Percentiles rank a stretch among this genome's conserved stretches.
These are phyloP conservation scores for Anthopleura sola DNA, from an alignment of 64 coral and sea anemone genomes.

Conservation along the genomic window DNA sequence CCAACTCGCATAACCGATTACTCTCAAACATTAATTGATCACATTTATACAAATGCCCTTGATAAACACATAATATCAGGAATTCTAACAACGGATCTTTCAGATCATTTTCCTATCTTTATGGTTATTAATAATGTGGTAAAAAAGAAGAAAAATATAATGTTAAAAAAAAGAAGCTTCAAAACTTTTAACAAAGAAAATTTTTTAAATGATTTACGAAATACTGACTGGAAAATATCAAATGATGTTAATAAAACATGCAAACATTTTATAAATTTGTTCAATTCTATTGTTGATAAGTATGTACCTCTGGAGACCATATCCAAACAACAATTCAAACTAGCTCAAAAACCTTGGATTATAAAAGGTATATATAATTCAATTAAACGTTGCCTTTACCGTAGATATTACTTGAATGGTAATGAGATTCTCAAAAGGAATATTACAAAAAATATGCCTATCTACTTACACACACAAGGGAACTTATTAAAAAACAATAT, in stretches of 20 bases:
- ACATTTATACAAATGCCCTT: slow-evolving; percentile 51
- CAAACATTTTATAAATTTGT: no score
- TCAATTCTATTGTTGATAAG: no score
- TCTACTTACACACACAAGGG: not conserved
- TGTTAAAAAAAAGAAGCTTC: no score
- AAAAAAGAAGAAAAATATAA: no score
- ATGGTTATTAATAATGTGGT: slow-evolving; percentile 5
- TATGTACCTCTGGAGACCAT: not conserved
- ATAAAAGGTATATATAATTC: not conserved
- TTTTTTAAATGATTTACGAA: no score
- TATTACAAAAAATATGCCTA: not conserved
- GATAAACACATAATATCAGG: slow-evolving; percentile 5
- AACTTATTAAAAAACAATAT: not conserved
- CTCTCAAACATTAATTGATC: slow-evolving; percentile 36
- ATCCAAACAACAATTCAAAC: not conserved
- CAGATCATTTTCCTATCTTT: slow-evolving; percentile 49
- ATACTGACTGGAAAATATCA: no score
- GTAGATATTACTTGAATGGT: not conserved
- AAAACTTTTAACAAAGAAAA: no score
- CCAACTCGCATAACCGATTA: slow-evolving; percentile 41
- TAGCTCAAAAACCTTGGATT: not conserved
- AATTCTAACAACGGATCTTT: slow-evolving; percentile 48
- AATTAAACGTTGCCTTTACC: not conserved
- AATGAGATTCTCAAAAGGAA: slow-evolving; percentile 3
- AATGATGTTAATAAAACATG: no score